phyloP scores from a whole-genome alignment of 2,113 vertebrate species.

The Pongo abelii region DNA sequence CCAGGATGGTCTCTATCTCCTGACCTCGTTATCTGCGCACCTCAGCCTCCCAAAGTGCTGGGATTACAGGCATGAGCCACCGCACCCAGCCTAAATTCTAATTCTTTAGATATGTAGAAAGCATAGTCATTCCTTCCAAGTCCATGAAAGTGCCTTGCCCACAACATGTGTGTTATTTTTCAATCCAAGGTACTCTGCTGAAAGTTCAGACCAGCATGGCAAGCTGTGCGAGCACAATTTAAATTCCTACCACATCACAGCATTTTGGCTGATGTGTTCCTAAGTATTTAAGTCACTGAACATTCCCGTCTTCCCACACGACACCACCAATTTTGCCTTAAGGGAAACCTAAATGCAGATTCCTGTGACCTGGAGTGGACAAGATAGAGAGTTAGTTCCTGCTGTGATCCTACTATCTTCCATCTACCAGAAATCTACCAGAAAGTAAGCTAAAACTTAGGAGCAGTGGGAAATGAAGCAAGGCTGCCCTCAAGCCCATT shows the following conservation, averaged over 20 bases:
- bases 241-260: neutral
- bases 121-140: neutral
- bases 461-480: neutral
- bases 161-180: neutral
- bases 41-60: too few species aligned
- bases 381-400: neutral
- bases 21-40: too few species aligned
- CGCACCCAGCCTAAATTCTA: neutral
- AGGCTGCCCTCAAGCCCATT: neutral
- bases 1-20: too few species aligned
- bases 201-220: neutral
- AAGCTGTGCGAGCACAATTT: neutral
- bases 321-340: neutral
- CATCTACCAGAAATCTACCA: neutral
- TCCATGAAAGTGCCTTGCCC: neutral
- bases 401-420: neutral
- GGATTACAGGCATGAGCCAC: too few species aligned
- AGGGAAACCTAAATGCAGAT: neutral
- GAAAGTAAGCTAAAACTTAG: neutral
- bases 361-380: neutral
- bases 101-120: neutral
- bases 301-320: neutral
- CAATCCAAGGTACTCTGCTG: neutral
- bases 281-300: neutral
- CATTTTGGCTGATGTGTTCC: too few species aligned